Evolutionary conservation across 92 coral and sea anemone species (phyloP).

Genomic region (Chrysogorgia sp.): DNA sequence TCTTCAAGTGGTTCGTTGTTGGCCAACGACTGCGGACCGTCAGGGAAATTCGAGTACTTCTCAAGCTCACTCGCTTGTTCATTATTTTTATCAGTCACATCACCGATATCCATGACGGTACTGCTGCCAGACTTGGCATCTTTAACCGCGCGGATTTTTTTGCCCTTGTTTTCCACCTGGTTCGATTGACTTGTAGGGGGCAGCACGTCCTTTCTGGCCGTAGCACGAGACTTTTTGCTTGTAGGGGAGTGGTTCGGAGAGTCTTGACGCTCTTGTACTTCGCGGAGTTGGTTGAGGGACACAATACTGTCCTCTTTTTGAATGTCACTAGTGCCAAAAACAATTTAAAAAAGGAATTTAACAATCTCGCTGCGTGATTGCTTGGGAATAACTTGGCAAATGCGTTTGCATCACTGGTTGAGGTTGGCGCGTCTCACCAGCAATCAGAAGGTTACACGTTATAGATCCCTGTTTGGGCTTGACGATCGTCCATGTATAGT

Average conservation of each 20-base stretch:
- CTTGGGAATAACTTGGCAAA: not conserved
- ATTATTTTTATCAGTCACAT: not conserved
- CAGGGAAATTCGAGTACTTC: constrained; percentile 25
- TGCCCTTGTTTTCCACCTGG: not conserved
- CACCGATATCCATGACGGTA: not conserved
- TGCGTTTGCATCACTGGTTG: too few relatives aligned
- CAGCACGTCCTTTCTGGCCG: not conserved
- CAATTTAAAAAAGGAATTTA: not conserved
- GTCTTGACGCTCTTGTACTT: constrained; percentile 12
- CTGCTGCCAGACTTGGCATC: constrained; percentile 3
- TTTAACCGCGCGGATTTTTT: not conserved
- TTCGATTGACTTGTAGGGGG: not conserved
- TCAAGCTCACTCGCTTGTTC: constrained; percentile 27
- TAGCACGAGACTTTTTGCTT: not conserved
- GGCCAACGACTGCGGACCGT: constrained; percentile 60
- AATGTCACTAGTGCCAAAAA: constrained; percentile 13
- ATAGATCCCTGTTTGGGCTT: too few relatives aligned
- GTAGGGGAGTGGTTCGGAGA: constrained; percentile 36
- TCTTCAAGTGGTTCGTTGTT: constrained; percentile 2
- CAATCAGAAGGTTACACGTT: too few relatives aligned
- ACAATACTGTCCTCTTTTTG: constrained; percentile 2
- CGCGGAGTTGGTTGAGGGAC: constrained; percentile 23
- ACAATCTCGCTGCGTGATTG: not conserved
- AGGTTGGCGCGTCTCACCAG: too few relatives aligned
- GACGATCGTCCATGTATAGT: too few relatives aligned